These are phyloP conservation scores for Upupa epops DNA, from an alignment of 2,113 vertebrate species.

Conservation along the genomic window DNA sequence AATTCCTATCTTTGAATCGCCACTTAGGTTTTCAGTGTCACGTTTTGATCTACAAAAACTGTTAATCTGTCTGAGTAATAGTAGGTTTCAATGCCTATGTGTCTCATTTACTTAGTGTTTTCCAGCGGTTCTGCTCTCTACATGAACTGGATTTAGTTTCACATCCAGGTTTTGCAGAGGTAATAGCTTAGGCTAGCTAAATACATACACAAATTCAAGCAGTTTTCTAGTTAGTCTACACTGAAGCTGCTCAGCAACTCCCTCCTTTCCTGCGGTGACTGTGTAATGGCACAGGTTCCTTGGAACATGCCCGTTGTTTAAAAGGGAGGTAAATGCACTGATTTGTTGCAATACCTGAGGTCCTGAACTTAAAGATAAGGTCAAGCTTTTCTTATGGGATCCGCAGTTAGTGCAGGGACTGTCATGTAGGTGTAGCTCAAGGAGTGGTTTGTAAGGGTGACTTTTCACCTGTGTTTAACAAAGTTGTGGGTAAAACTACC, in stretches of 20 bases:
- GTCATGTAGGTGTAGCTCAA: not conserved
- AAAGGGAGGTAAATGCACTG: not conserved
- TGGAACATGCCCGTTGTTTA: fast-evolving
- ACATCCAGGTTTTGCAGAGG: not conserved
- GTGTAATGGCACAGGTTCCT: not conserved
- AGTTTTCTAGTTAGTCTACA: not conserved
- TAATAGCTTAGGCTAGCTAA: not conserved
- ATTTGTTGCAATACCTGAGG: not conserved
- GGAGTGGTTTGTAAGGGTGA: not conserved
- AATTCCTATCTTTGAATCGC: not conserved
- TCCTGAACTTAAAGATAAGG: not conserved
- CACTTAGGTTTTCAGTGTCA: not conserved
- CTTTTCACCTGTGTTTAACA: not conserved
- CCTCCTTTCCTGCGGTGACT: not conserved
- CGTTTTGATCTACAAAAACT: not conserved
- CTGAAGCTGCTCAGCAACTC: not conserved
- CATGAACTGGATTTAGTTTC: not conserved
- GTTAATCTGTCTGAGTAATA: not conserved
- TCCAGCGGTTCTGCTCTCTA: not conserved
- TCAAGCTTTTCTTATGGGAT: not conserved
- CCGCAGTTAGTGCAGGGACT: not conserved
- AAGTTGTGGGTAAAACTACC: not conserved
- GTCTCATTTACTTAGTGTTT: not conserved
- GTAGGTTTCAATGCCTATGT: not conserved
- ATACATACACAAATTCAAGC: not conserved